Evolutionary conservation across 1,140 invertebrate species (phyloP).

Genomic region (Conopomorpha cramerella): DNA sequence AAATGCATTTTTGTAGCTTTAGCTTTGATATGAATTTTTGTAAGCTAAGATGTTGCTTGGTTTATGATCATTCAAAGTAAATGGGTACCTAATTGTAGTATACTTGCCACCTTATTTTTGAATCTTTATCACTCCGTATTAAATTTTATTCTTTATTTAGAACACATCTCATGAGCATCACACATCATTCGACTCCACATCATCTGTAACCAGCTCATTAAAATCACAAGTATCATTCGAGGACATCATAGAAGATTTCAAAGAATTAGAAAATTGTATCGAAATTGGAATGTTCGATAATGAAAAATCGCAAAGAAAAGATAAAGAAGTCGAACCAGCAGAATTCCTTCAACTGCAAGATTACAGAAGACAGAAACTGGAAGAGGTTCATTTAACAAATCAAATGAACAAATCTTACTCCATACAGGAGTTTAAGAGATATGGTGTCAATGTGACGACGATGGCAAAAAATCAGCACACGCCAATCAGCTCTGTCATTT

Average conservation of each 20-base stretch:
- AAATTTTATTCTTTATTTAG: constrained; percentile 32
- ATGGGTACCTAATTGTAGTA: constrained; percentile 7
- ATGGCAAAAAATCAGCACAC: constrained; percentile 11
- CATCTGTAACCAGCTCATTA: constrained; percentile 12
- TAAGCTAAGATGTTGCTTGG: no score
- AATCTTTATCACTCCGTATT: no score
- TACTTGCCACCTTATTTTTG: constrained; percentile 7
- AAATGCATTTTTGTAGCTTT: no score
- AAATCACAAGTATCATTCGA: constrained; percentile 14
- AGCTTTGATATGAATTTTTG: no score
- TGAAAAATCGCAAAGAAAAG: background rate
- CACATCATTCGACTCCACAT: constrained; percentile 15
- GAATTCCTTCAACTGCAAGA: constrained; percentile 25
- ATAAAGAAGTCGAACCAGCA: constrained; percentile 5
- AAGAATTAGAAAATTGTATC: constrained; percentile 25
- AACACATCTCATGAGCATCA: constrained; percentile 21
- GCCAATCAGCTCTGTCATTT: constrained; percentile 18
- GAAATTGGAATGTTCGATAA: no score
- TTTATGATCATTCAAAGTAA: no score
- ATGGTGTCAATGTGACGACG: constrained; percentile 20
- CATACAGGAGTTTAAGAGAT: constrained; percentile 24
- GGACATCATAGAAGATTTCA: constrained; percentile 31
- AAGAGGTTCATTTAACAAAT: no score
- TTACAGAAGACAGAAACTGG: constrained; percentile 30
- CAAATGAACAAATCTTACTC: constrained; percentile 25